Evolutionary conservation across 23 tunicate species (phyloP), one percentile per base, ranked within the genome.

Genomic region (Clavelina lepadiformis): DNA sequence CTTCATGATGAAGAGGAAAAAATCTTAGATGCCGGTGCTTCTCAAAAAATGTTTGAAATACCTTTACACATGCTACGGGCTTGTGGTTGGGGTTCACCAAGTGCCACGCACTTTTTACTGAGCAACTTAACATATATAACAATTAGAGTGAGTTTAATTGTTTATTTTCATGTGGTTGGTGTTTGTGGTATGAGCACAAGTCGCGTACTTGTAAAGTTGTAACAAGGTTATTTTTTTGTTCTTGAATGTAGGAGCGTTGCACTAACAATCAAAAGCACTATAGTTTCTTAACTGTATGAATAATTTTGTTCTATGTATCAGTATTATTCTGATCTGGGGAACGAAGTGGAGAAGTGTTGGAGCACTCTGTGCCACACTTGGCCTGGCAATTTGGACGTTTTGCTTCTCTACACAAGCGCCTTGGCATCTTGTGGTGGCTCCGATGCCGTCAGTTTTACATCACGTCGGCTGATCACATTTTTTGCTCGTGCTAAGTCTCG

Each of bases 281-380:
- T n/a, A n/a, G n/a, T n/a, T n/a, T n/a, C n/a, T n/a, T n/a, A n/a
- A n/a, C n/a, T n/a, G n/a, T n/a, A n/a, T n/a, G n/a, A n/a, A n/a
- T n/a, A n/a, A n/a, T n/a, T n/a, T n/a, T n/a, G n/a, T n/a, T n/a
- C n/a, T n/a, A n/a, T n/a, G n/a, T 64, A 51, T 18, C 63, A 79
- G 85, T 84, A 76, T 35, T 79, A 69, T 36, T 11, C 57, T 1
- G 68, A 28, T 19, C 51, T 70, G 15, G 74, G 37, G 25, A 28
- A 26, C 1, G 93, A 76, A 36, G 50, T 84, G n/a, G 82, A 83
- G 46, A 75, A 58, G 19, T 83, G 91, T 47, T 84, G 93, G 93
- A 52, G 31, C 24, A 67, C 65, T 11, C 33, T 84, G 49, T 77
- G 72, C 28, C 51, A 35, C 52, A 76, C 73, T 27, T 68, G 83